Evolutionary conservation across 2,113 vertebrate species (phyloP).

Genomic region (Atrichornis clamosus): DNA sequence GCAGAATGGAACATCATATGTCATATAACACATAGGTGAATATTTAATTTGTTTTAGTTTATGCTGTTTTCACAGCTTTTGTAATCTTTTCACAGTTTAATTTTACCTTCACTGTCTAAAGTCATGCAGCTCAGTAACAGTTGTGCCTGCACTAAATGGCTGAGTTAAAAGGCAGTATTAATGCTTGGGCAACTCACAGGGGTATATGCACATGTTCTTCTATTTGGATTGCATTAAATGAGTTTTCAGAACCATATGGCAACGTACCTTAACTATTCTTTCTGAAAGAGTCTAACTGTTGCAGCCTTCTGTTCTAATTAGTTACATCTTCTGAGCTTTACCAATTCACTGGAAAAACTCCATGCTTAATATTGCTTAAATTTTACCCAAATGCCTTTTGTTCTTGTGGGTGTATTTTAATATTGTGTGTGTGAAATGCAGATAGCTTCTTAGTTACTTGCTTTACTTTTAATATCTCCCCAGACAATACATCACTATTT

Average conservation of each 20-base stretch:
- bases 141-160: conserved; percentile 41
- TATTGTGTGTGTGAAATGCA: background rate
- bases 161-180: conserved; percentile 60
- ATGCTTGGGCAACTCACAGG: conserved; percentile 41
- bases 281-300: conserved; percentile 56
- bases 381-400: conserved; percentile 40
- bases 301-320: conserved; percentile 64
- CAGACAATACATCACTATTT: background rate
- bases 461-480: background rate
- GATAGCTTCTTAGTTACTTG: conserved; percentile 22
- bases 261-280: conserved; percentile 50
- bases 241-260: conserved; percentile 56
- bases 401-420: conserved; percentile 38
- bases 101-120: conserved; percentile 19
- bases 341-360: conserved; percentile 25
- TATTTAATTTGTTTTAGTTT: conserved; percentile 2
- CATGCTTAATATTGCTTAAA: conserved; percentile 48
- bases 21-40: background rate
- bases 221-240: conserved; percentile 58
- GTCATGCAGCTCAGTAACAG: conserved; percentile 11
- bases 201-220: conserved; percentile 38
- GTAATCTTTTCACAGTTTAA: background rate
- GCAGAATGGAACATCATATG: background rate
- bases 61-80: background rate
- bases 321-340: conserved; percentile 49